Evolutionary conservation across 2,113 vertebrate genomes (phyloP), one percentile per base, ranked within the genome.

Genomic region (Ptychochromis oligacanthus): DNA sequence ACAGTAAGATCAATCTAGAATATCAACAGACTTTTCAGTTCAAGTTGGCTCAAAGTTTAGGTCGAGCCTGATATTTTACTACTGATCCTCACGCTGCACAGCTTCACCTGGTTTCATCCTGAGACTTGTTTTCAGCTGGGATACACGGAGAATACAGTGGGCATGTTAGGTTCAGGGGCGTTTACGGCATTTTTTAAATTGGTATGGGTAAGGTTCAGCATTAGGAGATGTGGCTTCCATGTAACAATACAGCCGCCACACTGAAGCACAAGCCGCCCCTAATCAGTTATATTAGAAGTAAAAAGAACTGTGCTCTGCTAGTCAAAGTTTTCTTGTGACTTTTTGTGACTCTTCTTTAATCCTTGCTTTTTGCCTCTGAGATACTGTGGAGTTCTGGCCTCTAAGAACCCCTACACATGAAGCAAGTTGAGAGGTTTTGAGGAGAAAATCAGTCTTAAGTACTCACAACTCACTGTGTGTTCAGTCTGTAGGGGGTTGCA

Each of bases 121-220:
- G 64, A 67, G 64, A 28, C 46, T 40, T 67, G 64, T 67, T 67
- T 67, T 43, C 64, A 67, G 22, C 64, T 67, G 64, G 28, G 28
- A 31, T 31, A 31, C 28, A 31, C 4, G 28, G 28, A 26, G 22
- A 67, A 67, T 28, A 67, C 64, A 46, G 64, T 46, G 40, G 64
- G 40, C 26, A 9, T 67, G 64, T 67, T 67, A 18, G 64, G 64
- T 26, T 67, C 40, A 67, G 46, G 64, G 64, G 15, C 14, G 10
- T 67, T 67, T 28, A 28, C 24, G 46, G 22, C 11, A 15, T 7
- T 26, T 52, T 18, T 49, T 49, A 40, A 40, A 2, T 18, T 7
- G 24, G 17, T 26, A 15, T 36, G 18, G 62, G 62, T 70, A 52
- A 52, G 31, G 24, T 43, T 31, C 24, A 52, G 43, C 65, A 70